Conservation (phyloP, 92 coral and sea anemone species). For the Phenganax subtilis region DNA sequence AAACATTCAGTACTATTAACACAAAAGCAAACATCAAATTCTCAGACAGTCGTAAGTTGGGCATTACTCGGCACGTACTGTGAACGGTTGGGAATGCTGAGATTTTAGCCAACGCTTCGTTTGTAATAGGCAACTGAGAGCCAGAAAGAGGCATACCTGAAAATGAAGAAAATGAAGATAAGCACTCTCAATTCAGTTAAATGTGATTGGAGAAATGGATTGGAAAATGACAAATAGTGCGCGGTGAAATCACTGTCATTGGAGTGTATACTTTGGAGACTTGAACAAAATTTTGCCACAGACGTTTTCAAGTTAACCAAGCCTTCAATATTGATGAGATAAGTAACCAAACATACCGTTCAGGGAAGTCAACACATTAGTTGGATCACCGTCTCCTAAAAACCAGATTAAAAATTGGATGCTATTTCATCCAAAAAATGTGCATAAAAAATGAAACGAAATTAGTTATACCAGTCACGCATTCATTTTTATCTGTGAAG, state of each 20-base stretch:
- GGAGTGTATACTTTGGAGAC: no score
- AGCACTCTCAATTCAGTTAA: neutral
- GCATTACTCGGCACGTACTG: conserved; percentile 51
- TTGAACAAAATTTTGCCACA: no score
- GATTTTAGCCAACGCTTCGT: conserved; percentile 86
- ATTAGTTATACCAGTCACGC: conserved; percentile 18
- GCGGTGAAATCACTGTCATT: no score
- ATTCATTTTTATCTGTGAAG: conserved; percentile 54
- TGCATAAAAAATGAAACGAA: neutral
- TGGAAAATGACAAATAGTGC: no score
- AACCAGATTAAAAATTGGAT: neutral
- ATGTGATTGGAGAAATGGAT: no score
- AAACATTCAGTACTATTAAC: neutral
- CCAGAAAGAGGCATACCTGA: conserved; percentile 38
- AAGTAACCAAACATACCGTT: conserved; percentile 13
- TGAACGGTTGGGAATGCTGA: conserved; percentile 98
- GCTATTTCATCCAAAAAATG: neutral
- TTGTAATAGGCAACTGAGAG: conserved; percentile 69
- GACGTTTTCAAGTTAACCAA: no score
- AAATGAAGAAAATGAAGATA: conserved; percentile 11
- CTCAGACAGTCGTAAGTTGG: neutral
- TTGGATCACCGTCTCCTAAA: conserved; percentile 28
- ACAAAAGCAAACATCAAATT: neutral
- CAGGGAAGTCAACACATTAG: conserved; percentile 21
- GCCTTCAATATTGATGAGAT: neutral